Evolutionary conservation across 2,888 invertebrate genomes (phyloP), one percentile per base, ranked within the genome.

Genomic region (Agriopis leucophaearia): DNA sequence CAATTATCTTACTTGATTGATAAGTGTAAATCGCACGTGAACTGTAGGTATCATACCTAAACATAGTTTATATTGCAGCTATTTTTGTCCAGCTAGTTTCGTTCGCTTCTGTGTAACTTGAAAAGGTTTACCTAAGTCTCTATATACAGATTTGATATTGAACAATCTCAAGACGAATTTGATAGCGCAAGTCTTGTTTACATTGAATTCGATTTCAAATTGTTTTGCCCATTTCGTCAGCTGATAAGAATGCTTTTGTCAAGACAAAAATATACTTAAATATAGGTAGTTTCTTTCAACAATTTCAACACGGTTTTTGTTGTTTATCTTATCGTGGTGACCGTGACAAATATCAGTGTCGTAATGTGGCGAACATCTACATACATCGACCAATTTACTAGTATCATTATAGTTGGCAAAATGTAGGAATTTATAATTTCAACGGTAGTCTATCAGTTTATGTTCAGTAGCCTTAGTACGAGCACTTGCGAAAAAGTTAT

Each of bases 1-100:
- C 78, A 85, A 85, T 89, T 88, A 88, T 81, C 54, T 27, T 27
- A 27, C 27, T 27, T 47, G 54, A n/a, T n/a, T n/a, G n/a, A n/a
- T 27, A 38, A 12, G 58, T 8, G 15, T 58, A 13, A 57, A 48
- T 60, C n/a, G 36, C 16, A 54, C 38, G 9, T 76, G 81, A 38
- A 38, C 52, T 36, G 51, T 38, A n/a, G n/a, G n/a, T n/a, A 40
- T 36, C 15, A 38, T 16, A 10, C 15, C 52, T 52, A 36, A 38
- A 36, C 15, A 54, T 38, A 54, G 52, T 54, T 54, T 27, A 7
- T 27, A 7, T 35, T 47, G 5, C 7, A n/a, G 27, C 42, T 44
- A 42, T 27, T 56, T 44, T 44, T 27, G 27, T 1, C 13, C 13
- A 48, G 57, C 65, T 66, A 54, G 15, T 55, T 54, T 56, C 50